phyloP scores from a whole-genome alignment of 2,888 invertebrate genomes.

The Hirtodrosophila cameraria region DNA sequence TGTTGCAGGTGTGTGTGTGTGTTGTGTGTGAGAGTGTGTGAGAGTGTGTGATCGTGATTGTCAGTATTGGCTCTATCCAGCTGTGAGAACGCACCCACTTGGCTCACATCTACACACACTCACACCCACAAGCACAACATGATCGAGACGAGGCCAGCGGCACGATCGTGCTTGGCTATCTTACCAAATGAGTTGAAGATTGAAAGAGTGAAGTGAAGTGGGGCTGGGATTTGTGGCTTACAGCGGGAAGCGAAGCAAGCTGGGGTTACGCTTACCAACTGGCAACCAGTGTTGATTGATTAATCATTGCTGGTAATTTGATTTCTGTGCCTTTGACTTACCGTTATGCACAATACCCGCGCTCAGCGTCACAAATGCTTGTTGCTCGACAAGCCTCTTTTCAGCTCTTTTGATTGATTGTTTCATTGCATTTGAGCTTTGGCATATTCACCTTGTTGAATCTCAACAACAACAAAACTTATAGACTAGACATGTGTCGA shows the following conservation, averaged over 20 bases:
- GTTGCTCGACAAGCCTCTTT: conserved; percentile 62
- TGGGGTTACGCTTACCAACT: conserved; percentile 7
- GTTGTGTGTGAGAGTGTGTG: conserved; percentile 15
- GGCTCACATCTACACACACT: conserved; percentile 30
- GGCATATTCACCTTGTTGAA: conserved; percentile 68
- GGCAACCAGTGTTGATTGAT: conserved; percentile 72
- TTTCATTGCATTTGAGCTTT: conserved; percentile 74
- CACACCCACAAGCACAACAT: conserved; percentile 50
- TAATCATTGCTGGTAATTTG: conserved; percentile 79
- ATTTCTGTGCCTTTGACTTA: conserved; percentile 75
- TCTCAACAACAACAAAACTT: conserved; percentile 25
- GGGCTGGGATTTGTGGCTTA: neutral
- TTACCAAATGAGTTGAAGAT: conserved; percentile 21
- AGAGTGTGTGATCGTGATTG: conserved; percentile 53
- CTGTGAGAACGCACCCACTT: conserved; percentile 79
- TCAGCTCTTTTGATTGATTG: conserved; percentile 72
- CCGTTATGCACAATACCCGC: conserved; percentile 55
- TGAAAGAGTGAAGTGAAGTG: conserved; percentile 7
- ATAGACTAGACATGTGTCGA: conserved; percentile 55
- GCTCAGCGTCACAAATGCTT: conserved; percentile 8
- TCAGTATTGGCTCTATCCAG: conserved; percentile 67
- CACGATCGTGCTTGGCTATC: conserved; percentile 54
- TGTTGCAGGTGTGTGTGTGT: conserved; percentile 41
- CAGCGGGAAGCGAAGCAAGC: conserved; percentile 3
- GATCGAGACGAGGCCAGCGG: conserved; percentile 67